Percentiles rank a stretch among this genome's conserved stretches.
These are phyloP conservation scores for Agapostemon virescens DNA, from an alignment of 2,888 invertebrate genomes.

Conservation along the genomic window DNA sequence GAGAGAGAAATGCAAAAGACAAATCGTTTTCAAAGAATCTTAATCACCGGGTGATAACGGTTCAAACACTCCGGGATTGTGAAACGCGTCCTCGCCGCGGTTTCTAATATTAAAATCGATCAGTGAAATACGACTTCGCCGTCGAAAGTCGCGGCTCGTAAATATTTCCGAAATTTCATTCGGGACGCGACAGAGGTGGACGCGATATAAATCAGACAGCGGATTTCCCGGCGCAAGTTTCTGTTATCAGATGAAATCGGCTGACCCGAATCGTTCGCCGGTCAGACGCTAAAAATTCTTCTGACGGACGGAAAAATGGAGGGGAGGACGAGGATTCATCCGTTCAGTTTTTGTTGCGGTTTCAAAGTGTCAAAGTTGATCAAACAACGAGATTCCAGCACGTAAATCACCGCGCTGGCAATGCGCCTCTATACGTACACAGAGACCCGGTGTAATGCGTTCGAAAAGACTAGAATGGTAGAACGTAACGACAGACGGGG, in stretches of 20 bases:
- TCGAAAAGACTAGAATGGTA: not conserved
- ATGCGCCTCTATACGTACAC: not conserved
- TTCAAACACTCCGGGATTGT: not conserved
- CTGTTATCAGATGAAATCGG: constrained; percentile 18
- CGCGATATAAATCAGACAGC: constrained; percentile 25
- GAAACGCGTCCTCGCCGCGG: not conserved
- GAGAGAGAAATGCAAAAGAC: not conserved
- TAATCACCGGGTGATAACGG: not conserved
- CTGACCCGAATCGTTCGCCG: constrained; percentile 12
- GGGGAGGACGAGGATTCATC: constrained; percentile 17
- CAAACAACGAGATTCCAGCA: not conserved
- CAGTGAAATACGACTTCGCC: constrained; percentile 15
- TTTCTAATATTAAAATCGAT: constrained; percentile 24
- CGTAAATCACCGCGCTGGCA: constrained; percentile 28
- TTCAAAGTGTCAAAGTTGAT: constrained; percentile 6
- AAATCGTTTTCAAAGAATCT: not conserved
- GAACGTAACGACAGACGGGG: constrained; percentile 22
- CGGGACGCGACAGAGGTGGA: not conserved
- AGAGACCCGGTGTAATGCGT: constrained; percentile 36
- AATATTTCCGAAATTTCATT: constrained; percentile 22
- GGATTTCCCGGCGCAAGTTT: not conserved
- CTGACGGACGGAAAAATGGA: constrained; percentile 22
- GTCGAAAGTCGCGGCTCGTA: constrained; percentile 22
- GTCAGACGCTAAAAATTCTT: constrained; percentile 24
- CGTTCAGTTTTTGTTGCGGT: constrained; percentile 1